Percentiles rank a stretch among this genome's conserved stretches.
Evolutionary conservation across 2,888 invertebrate species (phyloP).

Genomic region (Drosophila pseudotakahashii): DNA sequence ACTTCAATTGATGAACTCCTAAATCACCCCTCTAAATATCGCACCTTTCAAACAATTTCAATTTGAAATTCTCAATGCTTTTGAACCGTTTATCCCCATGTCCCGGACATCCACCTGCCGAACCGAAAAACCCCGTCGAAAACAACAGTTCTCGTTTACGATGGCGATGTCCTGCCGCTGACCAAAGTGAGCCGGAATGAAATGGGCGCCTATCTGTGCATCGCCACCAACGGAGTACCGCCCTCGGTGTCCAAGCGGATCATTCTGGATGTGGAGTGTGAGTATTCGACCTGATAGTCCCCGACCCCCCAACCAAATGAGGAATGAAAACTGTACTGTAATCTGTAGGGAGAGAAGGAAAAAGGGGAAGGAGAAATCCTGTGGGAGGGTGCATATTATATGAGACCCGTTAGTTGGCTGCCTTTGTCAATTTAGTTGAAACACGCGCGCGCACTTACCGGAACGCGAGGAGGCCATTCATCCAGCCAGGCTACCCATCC

Average conservation of each 20-base stretch:
- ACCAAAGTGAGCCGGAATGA: constrained; percentile 94
- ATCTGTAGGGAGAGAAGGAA: neutral
- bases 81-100: constrained; percentile 58
- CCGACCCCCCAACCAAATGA: constrained; percentile 19
- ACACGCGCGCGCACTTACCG: constrained; percentile 74
- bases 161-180: constrained; percentile 93
- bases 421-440: constrained; percentile 51
- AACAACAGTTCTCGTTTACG: constrained; percentile 90
- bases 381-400: constrained; percentile 53
- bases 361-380: neutral
- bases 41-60: neutral
- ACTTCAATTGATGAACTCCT: too few relatives aligned
- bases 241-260: constrained; percentile 96
- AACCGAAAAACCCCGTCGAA: constrained; percentile 1
- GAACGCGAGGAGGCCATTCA: constrained; percentile 53
- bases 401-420: constrained; percentile 33
- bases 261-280: constrained; percentile 95
- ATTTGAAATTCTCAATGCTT: constrained; percentile 52
- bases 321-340: constrained; percentile 43
- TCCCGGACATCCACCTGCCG: constrained; percentile 43
- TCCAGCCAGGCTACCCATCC: constrained; percentile 45
- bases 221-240: constrained; percentile 91
- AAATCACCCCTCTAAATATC: too few relatives aligned
- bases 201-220: constrained; percentile 85
- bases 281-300: constrained; percentile 58